Conservation (phyloP, 2,797 vertebrate genomes). For the Salarias fasciatus region DNA sequence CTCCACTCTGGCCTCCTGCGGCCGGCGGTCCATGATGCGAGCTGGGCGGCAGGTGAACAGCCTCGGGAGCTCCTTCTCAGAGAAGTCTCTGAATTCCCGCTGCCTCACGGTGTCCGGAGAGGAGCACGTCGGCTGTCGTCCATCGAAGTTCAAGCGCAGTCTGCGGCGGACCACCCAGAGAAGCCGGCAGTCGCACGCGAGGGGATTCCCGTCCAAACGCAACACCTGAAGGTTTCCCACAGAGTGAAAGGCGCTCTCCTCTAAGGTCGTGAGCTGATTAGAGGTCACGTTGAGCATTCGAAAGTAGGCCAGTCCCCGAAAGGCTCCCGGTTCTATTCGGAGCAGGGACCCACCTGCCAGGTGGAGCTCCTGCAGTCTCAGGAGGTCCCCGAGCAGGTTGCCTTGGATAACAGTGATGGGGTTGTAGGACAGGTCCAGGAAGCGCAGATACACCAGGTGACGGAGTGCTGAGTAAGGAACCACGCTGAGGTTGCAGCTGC, state of each 20-base stretch:
- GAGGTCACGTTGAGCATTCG: constrained; percentile 88
- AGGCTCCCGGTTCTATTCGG: constrained; percentile 86
- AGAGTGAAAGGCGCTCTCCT: constrained; percentile 88
- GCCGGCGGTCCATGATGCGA: constrained; percentile 79
- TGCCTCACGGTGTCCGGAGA: constrained; percentile 75
- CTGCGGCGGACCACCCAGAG: constrained; percentile 89
- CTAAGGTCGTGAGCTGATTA: constrained; percentile 88
- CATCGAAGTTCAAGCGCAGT: constrained; percentile 84
- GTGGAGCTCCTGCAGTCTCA: constrained; percentile 88
- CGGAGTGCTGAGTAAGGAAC: constrained; percentile 86
- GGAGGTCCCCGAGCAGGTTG: constrained; percentile 80
- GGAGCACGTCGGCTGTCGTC: constrained; percentile 85
- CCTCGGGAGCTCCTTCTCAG: constrained; percentile 82
- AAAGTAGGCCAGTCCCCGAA: constrained; percentile 86
- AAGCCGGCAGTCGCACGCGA: constrained; percentile 92
- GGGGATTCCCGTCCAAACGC: constrained; percentile 88
- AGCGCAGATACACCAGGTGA: constrained; percentile 85
- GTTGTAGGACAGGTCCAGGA: constrained; percentile 91
- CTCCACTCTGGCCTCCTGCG: constrained; percentile 81
- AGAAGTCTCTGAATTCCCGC: constrained; percentile 85
- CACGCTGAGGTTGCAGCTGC: constrained; percentile 84
- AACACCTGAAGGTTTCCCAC: constrained; percentile 87
- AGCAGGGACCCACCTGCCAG: constrained; percentile 84
- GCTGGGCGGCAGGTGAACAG: constrained; percentile 87
- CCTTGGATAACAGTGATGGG: constrained; percentile 86